Conservation (phyloP, 2,888 invertebrate genomes). For the Autographa gamma region DNA sequence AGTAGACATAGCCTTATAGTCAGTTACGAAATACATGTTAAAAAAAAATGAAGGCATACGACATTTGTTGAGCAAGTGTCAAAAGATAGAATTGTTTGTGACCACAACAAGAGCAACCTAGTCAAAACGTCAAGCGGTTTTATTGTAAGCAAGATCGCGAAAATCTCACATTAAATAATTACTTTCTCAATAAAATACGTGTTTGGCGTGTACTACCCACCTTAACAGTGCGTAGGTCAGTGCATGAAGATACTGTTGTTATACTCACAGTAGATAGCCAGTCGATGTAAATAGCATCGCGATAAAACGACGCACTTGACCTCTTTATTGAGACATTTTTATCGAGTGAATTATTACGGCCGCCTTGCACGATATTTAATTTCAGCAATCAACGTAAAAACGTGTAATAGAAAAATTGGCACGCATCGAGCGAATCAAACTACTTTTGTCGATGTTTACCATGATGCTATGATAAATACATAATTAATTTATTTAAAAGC, state of each 20-base stretch:
- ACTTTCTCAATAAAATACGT: conserved; percentile 47
- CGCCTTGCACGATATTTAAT: conserved; percentile 57
- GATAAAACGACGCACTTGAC: conserved; percentile 78
- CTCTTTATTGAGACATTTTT: conserved; percentile 77
- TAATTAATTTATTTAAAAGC: conserved; percentile 1
- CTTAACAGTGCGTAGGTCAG: conserved; percentile 68
- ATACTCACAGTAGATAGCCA: conserved; percentile 62
- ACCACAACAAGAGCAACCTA: too few relatives aligned
- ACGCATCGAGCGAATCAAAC: conserved; percentile 33
- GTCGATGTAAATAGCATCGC: conserved; percentile 66
- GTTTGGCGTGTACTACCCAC: conserved; percentile 20
- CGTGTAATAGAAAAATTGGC: conserved; percentile 62
- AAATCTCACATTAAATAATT: too few relatives aligned
- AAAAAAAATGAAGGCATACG: conserved; percentile 1
- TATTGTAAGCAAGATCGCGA: too few relatives aligned
- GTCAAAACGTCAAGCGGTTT: too few relatives aligned
- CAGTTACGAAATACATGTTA: neutral
- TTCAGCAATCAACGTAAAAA: conserved; percentile 53
- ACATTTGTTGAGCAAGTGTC: too few relatives aligned
- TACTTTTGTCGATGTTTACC: conserved; percentile 18
- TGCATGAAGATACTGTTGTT: conserved; percentile 63
- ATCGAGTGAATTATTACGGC: conserved; percentile 68
- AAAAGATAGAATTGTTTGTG: too few relatives aligned
- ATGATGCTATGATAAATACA: neutral
- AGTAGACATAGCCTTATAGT: neutral